Evolutionary conservation across 2,113 vertebrate species (phyloP).

Genomic region (Phasianus colchicus): DNA sequence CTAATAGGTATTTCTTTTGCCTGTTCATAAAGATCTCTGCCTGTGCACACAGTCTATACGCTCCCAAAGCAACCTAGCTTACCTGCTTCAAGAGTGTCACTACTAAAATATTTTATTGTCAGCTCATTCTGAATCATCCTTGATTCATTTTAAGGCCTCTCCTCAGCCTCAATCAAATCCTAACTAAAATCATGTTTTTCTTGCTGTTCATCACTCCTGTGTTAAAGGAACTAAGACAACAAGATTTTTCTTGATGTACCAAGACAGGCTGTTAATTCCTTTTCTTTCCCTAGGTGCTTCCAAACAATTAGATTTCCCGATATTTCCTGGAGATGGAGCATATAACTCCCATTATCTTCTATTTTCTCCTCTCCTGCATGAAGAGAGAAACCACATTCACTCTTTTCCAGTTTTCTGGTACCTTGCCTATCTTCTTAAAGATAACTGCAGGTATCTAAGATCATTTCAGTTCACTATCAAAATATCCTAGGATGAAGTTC

Average conservation of each 20-base stretch:
- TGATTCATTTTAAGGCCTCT: slow-evolving; percentile 14
- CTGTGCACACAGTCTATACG: not conserved
- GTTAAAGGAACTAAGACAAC: slow-evolving; percentile 1
- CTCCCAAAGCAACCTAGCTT: not conserved
- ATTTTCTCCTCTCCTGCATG: not conserved
- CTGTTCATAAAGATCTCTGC: not conserved
- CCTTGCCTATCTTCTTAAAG: slow-evolving; percentile 29
- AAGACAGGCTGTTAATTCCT: not conserved
- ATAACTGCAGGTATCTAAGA: slow-evolving; percentile 36
- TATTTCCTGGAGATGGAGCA: slow-evolving; percentile 2
- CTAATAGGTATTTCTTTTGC: not conserved
- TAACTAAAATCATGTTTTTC: not conserved
- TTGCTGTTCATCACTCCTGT: not conserved
- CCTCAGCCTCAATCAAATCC: not conserved
- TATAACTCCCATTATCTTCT: not conserved
- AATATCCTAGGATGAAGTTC: slow-evolving; percentile 48
- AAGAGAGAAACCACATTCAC: not conserved
- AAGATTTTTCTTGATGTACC: not conserved
- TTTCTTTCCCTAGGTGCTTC: not conserved
- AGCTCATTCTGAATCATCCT: not conserved
- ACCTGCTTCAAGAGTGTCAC: not conserved
- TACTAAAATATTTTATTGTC: not conserved
- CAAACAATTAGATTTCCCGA: not conserved
- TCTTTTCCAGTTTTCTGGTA: slow-evolving; percentile 5
- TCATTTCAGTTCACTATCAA: slow-evolving; percentile 38